Base-by-base conservation (phyloP, 1,140 invertebrate species). In the Tetramorium alpestre region DNA sequence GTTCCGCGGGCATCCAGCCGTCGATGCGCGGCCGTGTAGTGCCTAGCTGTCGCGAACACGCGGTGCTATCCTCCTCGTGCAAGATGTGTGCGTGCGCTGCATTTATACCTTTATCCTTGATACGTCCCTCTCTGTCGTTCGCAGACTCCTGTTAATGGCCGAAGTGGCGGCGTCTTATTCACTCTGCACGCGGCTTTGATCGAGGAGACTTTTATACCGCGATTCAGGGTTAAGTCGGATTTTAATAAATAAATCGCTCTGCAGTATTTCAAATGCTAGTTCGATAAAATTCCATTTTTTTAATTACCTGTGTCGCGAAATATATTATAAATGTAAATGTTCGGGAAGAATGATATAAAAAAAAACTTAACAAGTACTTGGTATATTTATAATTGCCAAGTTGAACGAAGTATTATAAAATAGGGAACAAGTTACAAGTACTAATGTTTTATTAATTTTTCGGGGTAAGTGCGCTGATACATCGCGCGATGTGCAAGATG, bases 1-100 rank as follows among this genome's bases (percentile, higher is more conserved):
- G 62, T 56, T 78, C 76, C 49, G 64, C 11, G 65, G 77, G 77
- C 85, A 78, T 86, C 77, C 85, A 80, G 85, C 80, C 80, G 80
- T 84, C 80, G 80, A 84, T 75, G 80, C 80, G 80, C 80, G 80
- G 54, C 80, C 69, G 80, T 84, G 80, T 84, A 84, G 80, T 84
- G 80, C 80, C 69, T 84, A 84, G 80, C 80, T 84, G 80, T 84
- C 80, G 80, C 8, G 69, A 73, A 84, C 80, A 84, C 80, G 80
- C 80, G 80, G 54, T 49, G 69, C 80, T 73, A 75, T 84, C 80
- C 64, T 81, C 51, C 77, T 69, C 85, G 85, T 62, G 77, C 85
- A 81, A 73, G 67, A 84, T 87, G 76, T 87, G 81, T 80, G 85
- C 76, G 76, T 44, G 64, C 56, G 49, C 33, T 58, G 82, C 86